phyloP scores from a whole-genome alignment of 2,113 vertebrate genomes.

The Geococcyx californianus region DNA sequence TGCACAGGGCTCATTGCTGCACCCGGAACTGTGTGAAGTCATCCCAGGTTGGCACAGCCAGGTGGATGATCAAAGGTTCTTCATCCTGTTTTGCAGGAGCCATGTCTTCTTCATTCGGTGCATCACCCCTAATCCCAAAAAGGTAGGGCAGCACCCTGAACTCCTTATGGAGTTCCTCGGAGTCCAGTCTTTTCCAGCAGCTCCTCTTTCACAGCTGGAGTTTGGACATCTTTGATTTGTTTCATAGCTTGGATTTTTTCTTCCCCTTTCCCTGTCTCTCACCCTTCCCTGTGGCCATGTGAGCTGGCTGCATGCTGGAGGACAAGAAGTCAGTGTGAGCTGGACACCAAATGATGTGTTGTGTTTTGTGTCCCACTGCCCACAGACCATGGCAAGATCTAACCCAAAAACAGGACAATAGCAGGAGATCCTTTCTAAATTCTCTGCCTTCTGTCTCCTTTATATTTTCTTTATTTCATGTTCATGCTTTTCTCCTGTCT shows the following conservation, averaged over 20 bases:
- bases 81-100: constrained; percentile 72
- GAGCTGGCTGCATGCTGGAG: background rate
- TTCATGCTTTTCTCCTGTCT: background rate
- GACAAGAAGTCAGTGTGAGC: background rate
- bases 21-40: background rate
- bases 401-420: background rate
- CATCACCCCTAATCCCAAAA: constrained; percentile 84
- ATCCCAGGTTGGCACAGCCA: background rate
- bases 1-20: background rate
- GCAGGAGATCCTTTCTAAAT: background rate
- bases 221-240: background rate
- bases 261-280: background rate
- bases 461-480: background rate
- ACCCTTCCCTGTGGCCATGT: background rate
- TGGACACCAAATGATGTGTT: background rate
- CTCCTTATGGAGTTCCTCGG: background rate
- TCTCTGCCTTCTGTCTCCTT: background rate
- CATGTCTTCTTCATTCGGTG: constrained; percentile 85
- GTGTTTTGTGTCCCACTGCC: background rate
- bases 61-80: background rate
- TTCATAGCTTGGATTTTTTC: background rate
- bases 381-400: background rate
- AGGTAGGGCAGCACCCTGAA: constrained; percentile 72
- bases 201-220: background rate
- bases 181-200: background rate